phyloP scores from a whole-genome alignment of 1,140 invertebrate species.

The Papilio glaucus region DNA sequence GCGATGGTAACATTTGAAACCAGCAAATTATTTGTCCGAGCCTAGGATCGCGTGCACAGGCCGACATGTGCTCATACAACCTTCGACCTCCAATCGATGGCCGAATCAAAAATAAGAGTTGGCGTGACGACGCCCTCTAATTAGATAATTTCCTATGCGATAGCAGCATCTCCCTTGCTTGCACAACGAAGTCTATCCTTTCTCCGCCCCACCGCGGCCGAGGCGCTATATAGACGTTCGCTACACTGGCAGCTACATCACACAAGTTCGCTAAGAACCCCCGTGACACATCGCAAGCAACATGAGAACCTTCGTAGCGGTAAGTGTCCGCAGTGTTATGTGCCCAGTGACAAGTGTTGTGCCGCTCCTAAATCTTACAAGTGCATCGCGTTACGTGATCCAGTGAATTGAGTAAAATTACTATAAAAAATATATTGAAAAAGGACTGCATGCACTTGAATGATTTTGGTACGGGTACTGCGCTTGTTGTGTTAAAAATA shows the following conservation, averaged over 20 bases:
- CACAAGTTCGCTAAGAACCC: conserved; percentile 70
- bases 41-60: background rate
- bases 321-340: conserved; percentile 62
- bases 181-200: conserved; percentile 75
- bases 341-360: conserved; percentile 66
- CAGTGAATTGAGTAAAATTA: background rate
- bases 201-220: conserved; percentile 74
- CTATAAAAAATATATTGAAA: conserved; percentile 17
- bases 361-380: conserved; percentile 68
- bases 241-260: conserved; percentile 58
- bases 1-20: background rate
- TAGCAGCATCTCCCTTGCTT: conserved; percentile 73
- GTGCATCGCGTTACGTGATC: conserved; percentile 46
- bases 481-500: background rate
- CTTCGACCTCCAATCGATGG: conserved; percentile 53
- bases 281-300: conserved; percentile 75
- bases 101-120: conserved; percentile 57
- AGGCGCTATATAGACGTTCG: conserved; percentile 71
- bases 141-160: conserved; percentile 71
- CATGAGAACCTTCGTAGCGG: conserved; percentile 81
- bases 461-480: conserved; percentile 24
- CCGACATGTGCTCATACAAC: conserved; percentile 36
- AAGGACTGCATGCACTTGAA: conserved; percentile 23
- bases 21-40: background rate
- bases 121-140: conserved; percentile 67